Percentiles rank a stretch among this genome's conserved stretches.
Conservation (phyloP, 2,888 invertebrate species). For the Apotomis turbidana region DNA sequence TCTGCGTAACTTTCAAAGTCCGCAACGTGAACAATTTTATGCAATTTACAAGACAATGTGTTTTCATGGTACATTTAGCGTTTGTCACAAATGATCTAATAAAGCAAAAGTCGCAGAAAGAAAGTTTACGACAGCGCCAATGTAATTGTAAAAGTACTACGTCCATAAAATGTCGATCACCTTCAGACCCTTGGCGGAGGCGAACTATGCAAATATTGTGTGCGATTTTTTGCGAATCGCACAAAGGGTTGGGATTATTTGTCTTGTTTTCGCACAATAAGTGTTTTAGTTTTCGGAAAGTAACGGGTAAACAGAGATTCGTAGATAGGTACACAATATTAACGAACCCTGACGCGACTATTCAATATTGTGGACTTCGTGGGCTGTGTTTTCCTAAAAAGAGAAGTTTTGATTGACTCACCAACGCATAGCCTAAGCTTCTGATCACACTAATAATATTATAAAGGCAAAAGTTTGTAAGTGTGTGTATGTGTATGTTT, state of each 20-base stretch:
- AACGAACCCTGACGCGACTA: no score
- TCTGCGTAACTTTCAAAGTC: constrained; percentile 25
- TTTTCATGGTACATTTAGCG: constrained; percentile 7
- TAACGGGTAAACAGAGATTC: constrained; percentile 33
- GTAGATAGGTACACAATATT: constrained; percentile 21
- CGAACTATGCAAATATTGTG: constrained; percentile 37
- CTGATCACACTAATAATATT: no score
- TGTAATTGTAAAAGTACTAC: constrained; percentile 12
- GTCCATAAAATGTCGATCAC: neutral
- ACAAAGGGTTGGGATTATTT: constrained; percentile 22
- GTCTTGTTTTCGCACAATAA: constrained; percentile 13
- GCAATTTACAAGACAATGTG: constrained; percentile 21
- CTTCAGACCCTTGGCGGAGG: neutral
- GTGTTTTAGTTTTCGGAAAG: constrained; percentile 36
- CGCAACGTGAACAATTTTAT: constrained; percentile 17
- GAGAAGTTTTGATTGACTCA: no score
- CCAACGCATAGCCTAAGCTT: no score
- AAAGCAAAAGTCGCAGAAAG: constrained; percentile 18
- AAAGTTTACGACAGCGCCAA: constrained; percentile 22
- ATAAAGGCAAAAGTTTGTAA: no score
- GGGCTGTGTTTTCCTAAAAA: neutral
- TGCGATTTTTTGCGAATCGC: constrained; percentile 25
- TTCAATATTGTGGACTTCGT: neutral
- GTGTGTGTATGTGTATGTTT: no score
- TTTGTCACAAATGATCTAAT: constrained; percentile 35